Base-by-base conservation (phyloP, 2,888 invertebrate genomes). In the Drosophila percnosoma region DNA sequence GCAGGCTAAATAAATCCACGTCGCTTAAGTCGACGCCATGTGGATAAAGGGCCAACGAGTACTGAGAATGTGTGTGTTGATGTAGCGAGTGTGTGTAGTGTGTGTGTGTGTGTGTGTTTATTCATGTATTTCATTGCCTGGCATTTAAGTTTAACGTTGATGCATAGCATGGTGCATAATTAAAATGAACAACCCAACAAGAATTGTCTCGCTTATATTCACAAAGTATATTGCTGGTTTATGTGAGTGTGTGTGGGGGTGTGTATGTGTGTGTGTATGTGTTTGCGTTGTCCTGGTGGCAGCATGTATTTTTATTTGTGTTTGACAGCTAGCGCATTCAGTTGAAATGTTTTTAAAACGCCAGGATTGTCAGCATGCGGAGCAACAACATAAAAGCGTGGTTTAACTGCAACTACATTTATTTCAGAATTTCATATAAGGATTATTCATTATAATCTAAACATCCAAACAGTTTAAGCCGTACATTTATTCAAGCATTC, bases 1-100 rank as follows among this genome's bases (percentile, higher is more conserved):
- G 90, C 82, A 68, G 78, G 71, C 78, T 74, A 89, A 84, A 88
- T 88, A 88, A 90, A 88, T 87, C 85, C 90, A 82, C 77, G 87
- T 87, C 87, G 86, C 86, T 87, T 77, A 73, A 75, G 83, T 78
- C 72, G 75, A 75, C 72, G 80, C 75, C 68, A 71, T 82, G 83
- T 74, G 82, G 48, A 70, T 78, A 73, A 64, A 70, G 52, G 69
- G 24, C 29, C 55, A 33, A 29, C 59, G 52, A 60, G 54, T 34
- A 42, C 51, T 18, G 59, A 33, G 21, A n/a, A 18, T 18, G n/a
- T 55, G 24, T 40, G 31, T 45, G 38, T 36, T 36, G 48, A 34
- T 24, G 36, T 57, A 11, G 34, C 13, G 13, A 63, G 40, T 66
- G 38, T 59, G 27, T 36, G 36, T 24, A 24, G 38, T 57, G 33